These are phyloP conservation scores for Cheilosia urbana DNA, from an alignment of 2,888 invertebrate genomes.

Conservation along the genomic window DNA sequence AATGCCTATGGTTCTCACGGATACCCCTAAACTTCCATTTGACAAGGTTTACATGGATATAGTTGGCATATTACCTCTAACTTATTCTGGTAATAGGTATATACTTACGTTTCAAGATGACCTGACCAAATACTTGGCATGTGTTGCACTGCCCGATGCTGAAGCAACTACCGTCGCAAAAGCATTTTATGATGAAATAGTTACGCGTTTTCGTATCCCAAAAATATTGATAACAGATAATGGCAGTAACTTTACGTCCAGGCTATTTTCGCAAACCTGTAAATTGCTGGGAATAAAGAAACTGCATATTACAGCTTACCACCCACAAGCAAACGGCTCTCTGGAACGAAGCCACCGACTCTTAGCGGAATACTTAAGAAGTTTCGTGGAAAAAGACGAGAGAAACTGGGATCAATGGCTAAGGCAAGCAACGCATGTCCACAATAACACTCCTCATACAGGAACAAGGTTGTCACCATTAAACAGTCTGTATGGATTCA, in stretches of 20 bases:
- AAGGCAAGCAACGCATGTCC: no score
- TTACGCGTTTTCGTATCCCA: slow-evolving; percentile 26
- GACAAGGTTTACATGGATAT: background rate
- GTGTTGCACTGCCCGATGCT: slow-evolving; percentile 37
- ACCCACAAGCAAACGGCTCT: slow-evolving; percentile 25
- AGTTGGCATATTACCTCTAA: background rate
- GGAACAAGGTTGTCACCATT: background rate
- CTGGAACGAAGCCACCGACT: slow-evolving; percentile 44
- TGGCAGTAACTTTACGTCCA: background rate
- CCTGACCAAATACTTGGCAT: slow-evolving; percentile 31
- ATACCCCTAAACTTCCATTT: background rate
- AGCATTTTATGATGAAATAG: slow-evolving; percentile 24
- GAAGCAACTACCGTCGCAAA: slow-evolving; percentile 34
- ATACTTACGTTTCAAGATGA: background rate
- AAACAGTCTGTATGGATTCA: slow-evolving; percentile 20
- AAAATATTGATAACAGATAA: slow-evolving; percentile 8
- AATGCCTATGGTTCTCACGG: slow-evolving; percentile 33
- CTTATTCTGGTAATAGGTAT: background rate
- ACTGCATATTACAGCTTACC: slow-evolving; percentile 10
- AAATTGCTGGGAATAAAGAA: slow-evolving; percentile 28
- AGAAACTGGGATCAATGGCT: no score
- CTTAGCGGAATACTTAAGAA: slow-evolving; percentile 30
- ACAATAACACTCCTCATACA: no score
- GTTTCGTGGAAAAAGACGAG: background rate
- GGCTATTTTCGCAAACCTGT: slow-evolving; percentile 15